Base-by-base conservation (phyloP, 2,113 vertebrate genomes). In the Xiphias gladius region DNA sequence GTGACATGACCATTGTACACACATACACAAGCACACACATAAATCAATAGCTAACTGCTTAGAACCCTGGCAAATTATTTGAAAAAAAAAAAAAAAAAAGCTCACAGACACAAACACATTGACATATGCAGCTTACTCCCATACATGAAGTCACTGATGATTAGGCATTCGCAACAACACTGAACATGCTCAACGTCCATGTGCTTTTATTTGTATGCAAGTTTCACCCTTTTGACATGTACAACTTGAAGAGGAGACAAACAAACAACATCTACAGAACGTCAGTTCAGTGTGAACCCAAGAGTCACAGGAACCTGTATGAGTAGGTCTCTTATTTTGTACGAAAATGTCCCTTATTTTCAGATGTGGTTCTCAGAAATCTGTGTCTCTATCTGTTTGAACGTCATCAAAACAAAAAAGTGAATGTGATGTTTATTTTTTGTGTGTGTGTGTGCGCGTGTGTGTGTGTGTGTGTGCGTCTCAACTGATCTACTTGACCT, bases 1-100 rank as follows among this genome's bases (percentile, higher is more conserved):
- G 43, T 87, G 84, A 92, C 87, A 84, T 82, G 82, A 87, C 86
- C 82, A 90, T 87, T 83, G 83, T 11, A 86, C 73, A 87, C 84
- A 76, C 37, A 70, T 70, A 62, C 62, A 69, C 58, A 63, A 54
- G 63, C 3, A 13, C 61, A 78, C 52, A 67, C 11, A 61, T 55
- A 87, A 63, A 92, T 89, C 85, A 85, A 93, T 92, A 87, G 73
- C 59, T 8, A 78, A 70, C 80, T 86, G 82, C 69, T 85, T 39
- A 78, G 66, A 82, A 59, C 68, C 57, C 50, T 30, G 30, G 75
- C 62, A 85, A 79, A 86, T 83, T 73, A 85, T 86, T 67, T 57
- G n/a, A 12, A n/a, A 46, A 79, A 35, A 78, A 75, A 35, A 78
- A 75, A 63, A 61, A 66, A 55, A 75, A 12, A 57, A 12, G 46